These are phyloP conservation scores for Myiotriccus ornatus DNA, from an alignment of 2,797 vertebrate species.

Conservation along the genomic window DNA sequence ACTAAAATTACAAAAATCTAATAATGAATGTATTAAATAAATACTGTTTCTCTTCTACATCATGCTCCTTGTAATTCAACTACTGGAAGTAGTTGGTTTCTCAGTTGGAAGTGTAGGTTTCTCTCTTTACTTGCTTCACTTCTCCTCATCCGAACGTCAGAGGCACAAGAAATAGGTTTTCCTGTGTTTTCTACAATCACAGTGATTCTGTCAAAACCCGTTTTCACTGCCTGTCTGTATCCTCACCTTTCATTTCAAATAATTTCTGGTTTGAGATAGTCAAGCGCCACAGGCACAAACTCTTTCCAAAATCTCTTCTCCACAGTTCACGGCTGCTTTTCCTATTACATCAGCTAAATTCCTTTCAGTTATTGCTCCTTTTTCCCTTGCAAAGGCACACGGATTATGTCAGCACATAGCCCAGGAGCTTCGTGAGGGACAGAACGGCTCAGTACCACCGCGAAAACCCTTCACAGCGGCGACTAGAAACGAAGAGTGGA, in stretches of 20 bases:
- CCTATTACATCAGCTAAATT: not conserved
- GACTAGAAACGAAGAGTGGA: fast-evolving
- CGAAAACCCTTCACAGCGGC: not conserved
- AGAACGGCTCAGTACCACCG: fast-evolving
- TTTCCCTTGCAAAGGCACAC: not conserved
- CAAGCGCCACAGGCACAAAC: not conserved
- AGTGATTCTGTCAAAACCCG: not conserved
- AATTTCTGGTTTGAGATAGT: not conserved
- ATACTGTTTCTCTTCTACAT: not conserved
- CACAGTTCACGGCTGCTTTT: not conserved
- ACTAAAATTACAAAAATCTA: not conserved
- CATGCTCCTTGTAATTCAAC: fast-evolving
- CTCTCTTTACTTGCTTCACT: not conserved
- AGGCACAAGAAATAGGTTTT: not conserved
- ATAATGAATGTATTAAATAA: not conserved
- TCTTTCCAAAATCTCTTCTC: not conserved
- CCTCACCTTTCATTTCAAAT: not conserved
- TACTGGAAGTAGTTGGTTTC: not conserved
- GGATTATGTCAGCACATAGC: fast-evolving
- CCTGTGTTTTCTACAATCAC: not conserved
- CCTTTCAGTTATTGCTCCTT: not conserved
- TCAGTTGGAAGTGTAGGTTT: not conserved
- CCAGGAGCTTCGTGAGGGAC: not conserved
- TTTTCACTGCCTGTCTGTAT: not conserved
- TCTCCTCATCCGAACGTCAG: not conserved